phyloP scores from a whole-genome alignment of 2,797 vertebrate species.

The Leptoclinus maculatus region DNA sequence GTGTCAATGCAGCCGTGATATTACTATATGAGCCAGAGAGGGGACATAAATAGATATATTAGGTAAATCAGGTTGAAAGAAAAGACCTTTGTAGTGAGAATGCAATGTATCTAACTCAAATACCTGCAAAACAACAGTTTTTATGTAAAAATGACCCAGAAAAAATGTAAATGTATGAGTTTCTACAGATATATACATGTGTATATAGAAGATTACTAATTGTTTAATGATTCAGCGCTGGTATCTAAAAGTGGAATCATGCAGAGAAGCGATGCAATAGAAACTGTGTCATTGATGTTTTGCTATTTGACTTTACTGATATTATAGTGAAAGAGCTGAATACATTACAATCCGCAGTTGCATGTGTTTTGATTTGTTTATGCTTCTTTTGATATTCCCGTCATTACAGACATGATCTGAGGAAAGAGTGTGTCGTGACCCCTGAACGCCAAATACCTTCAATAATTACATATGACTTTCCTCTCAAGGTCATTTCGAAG shows the following conservation, averaged over 20 bases:
- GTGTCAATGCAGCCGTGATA: not conserved
- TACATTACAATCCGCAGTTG: not conserved
- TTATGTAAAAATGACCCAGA: not conserved
- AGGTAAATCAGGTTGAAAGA: not conserved
- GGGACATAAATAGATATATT: not conserved
- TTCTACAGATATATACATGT: not conserved
- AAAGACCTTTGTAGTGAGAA: not conserved
- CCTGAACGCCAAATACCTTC: not conserved
- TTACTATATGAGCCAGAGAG: not conserved
- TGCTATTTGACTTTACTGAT: not conserved
- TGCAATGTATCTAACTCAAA: not conserved
- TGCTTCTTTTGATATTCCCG: not conserved
- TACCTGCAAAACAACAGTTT: not conserved
- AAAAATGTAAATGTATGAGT: not conserved
- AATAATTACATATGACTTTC: not conserved
- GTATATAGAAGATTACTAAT: not conserved
- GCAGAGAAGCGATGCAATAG: not conserved
- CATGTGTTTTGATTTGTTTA: not conserved
- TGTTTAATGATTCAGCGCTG: not conserved
- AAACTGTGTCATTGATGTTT: slow-evolving; percentile 7
- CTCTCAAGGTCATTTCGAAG: not conserved
- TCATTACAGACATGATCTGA: not conserved
- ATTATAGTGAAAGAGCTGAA: not conserved
- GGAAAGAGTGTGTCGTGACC: not conserved
- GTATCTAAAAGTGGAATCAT: not conserved